These are phyloP conservation scores for Zaprionus lineosus DNA, from an alignment of 2,888 invertebrate species.

Conservation along the genomic window DNA sequence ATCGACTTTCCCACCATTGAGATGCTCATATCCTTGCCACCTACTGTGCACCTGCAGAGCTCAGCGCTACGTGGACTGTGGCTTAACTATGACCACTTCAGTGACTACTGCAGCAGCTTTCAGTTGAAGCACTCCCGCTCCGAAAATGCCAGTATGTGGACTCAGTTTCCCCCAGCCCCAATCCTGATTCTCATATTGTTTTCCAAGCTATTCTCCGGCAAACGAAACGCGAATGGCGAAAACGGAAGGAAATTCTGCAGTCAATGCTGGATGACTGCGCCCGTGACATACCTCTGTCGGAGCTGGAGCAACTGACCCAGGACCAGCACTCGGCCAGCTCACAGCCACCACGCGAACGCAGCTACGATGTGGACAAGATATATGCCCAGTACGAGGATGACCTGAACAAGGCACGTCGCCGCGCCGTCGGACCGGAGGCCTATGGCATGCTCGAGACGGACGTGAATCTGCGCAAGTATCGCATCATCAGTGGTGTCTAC, in stretches of 20 bases:
- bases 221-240: slow-evolving; percentile 82
- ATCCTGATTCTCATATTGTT: too few relatives aligned
- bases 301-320: slow-evolving; percentile 69
- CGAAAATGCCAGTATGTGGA: slow-evolving; percentile 67
- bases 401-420: slow-evolving; percentile 76
- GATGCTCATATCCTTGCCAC: slow-evolving; percentile 83
- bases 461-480: slow-evolving; percentile 89
- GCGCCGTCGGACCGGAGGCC: slow-evolving; percentile 79
- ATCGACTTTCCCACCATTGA: slow-evolving; percentile 83
- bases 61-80: slow-evolving; percentile 84
- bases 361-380: slow-evolving; percentile 81
- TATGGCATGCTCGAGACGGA: slow-evolving; percentile 84
- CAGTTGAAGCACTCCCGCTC: slow-evolving; percentile 66
- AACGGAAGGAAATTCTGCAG: slow-evolving; percentile 82
- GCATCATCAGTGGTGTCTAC: slow-evolving; percentile 90
- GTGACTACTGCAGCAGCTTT: slow-evolving; percentile 83
- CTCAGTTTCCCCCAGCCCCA: too few relatives aligned
- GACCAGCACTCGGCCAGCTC: slow-evolving; percentile 67
- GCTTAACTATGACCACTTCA: slow-evolving; percentile 84
- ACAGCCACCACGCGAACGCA: slow-evolving; percentile 66
- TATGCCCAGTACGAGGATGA: slow-evolving; percentile 82
- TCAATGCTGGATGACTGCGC: slow-evolving; percentile 81
- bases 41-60: slow-evolving; percentile 81
- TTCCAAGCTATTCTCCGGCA: slow-evolving; percentile 80
- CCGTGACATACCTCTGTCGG: slow-evolving; percentile 69